Conservation (phyloP, 1,140 invertebrate species). For the Eriocheir sinensis region DNA sequence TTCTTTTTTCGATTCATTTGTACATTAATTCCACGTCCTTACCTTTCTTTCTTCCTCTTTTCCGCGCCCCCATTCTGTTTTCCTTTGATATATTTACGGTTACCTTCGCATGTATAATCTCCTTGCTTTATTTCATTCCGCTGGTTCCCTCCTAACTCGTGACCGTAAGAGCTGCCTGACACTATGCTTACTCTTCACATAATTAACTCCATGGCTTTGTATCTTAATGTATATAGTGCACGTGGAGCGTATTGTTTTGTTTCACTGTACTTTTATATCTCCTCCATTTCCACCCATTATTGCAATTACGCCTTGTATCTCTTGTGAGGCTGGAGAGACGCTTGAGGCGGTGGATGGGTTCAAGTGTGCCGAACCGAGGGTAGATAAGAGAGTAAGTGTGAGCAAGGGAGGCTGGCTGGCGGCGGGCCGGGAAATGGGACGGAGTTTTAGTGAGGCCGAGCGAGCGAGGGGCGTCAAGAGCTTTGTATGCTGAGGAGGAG, state of each 20-base stretch:
- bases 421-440: background rate
- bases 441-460: too few relatives aligned
- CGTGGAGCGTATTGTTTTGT: background rate
- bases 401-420: background rate
- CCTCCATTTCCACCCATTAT: background rate
- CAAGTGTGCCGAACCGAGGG: background rate
- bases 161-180: too few relatives aligned
- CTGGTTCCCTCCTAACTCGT: too few relatives aligned
- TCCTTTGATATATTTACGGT: too few relatives aligned
- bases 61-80: too few relatives aligned
- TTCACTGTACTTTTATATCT: background rate
- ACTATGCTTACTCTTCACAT: too few relatives aligned
- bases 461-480: background rate
- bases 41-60: background rate
- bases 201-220: too few relatives aligned
- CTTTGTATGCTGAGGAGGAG: background rate
- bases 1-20: too few relatives aligned
- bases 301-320: constrained; percentile 2
- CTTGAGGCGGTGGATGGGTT: background rate
- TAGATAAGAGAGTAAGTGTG: constrained; percentile 16
- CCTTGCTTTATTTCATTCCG: too few relatives aligned
- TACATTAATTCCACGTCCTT: too few relatives aligned
- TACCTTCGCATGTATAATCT: too few relatives aligned
- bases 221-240: too few relatives aligned
- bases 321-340: constrained; percentile 10